A percentile compares a stretch with the other conserved stretches of the same genome.
Conservation (phyloP, 2,888 invertebrate species). For the Anticlea derivata region DNA sequence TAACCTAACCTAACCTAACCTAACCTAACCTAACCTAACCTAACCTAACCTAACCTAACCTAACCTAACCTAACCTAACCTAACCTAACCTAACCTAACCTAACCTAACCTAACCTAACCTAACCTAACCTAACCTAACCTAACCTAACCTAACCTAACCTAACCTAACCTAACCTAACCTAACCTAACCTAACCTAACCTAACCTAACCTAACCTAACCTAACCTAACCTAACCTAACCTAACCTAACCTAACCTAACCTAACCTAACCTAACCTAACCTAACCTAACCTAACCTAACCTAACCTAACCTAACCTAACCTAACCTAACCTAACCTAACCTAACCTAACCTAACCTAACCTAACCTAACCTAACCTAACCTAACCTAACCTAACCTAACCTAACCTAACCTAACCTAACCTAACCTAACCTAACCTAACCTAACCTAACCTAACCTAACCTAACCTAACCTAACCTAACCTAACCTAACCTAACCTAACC, state of each 20-base stretch:
- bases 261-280: constrained; percentile 31
- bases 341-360: constrained; percentile 30
- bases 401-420: constrained; percentile 4
- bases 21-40: constrained; percentile 39
- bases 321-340: constrained; percentile 29
- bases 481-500: constrained; percentile 27
- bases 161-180: constrained; percentile 27
- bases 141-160: constrained; percentile 28
- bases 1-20: constrained; percentile 38
- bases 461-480: constrained; percentile 3
- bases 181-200: constrained; percentile 29
- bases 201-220: constrained; percentile 34
- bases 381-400: constrained; percentile 4
- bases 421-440: constrained; percentile 4
- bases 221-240: constrained; percentile 31
- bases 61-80: constrained; percentile 33
- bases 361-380: constrained; percentile 29
- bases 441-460: constrained; percentile 4
- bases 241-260: constrained; percentile 30
- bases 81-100: constrained; percentile 34
- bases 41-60: constrained; percentile 38
- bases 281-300: constrained; percentile 30
- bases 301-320: constrained; percentile 26
- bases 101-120: constrained; percentile 35
- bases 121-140: constrained; percentile 34